Evolutionary conservation across 2,888 invertebrate species (phyloP).

Genomic region (Orgyia antiqua): DNA sequence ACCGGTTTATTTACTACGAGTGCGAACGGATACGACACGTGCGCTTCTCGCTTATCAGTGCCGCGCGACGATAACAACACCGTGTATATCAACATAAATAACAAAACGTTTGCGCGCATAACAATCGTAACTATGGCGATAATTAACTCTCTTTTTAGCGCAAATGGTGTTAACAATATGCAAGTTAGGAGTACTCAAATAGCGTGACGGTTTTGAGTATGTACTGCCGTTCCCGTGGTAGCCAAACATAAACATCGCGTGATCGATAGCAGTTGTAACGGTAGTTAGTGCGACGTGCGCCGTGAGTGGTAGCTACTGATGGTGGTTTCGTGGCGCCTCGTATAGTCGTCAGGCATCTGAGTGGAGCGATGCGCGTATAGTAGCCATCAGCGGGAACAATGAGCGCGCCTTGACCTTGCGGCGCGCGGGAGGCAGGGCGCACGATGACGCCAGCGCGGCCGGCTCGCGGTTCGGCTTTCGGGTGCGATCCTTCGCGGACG

Average conservation of each 20-base stretch:
- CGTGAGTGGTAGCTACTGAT: slow-evolving; percentile 24
- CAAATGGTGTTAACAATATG: slow-evolving; percentile 21
- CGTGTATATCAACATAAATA: slow-evolving; percentile 23
- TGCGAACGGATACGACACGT: slow-evolving; percentile 38
- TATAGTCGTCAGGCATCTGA: slow-evolving; percentile 39
- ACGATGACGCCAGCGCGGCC: slow-evolving; percentile 73
- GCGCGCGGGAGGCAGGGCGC: slow-evolving; percentile 63
- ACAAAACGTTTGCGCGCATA: slow-evolving; percentile 18
- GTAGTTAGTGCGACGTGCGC: slow-evolving; percentile 34
- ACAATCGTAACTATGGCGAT: slow-evolving; percentile 10
- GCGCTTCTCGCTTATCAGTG: slow-evolving; percentile 35
- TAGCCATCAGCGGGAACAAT: slow-evolving; percentile 59
- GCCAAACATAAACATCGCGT: slow-evolving; percentile 66
- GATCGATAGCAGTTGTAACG: slow-evolving; percentile 57
- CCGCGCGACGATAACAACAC: slow-evolving; percentile 37
- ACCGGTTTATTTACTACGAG: slow-evolving; percentile 44
- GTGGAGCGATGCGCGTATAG: slow-evolving; percentile 46
- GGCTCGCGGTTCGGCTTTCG: slow-evolving; percentile 71
- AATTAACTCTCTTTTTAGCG: slow-evolving; percentile 12
- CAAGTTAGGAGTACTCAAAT: slow-evolving; percentile 34
- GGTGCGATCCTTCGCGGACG: slow-evolving; percentile 75
- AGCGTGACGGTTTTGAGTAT: slow-evolving; percentile 41
- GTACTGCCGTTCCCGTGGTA: slow-evolving; percentile 65
- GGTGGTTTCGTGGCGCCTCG: slow-evolving; percentile 27
- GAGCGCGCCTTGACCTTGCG: slow-evolving; percentile 74